Evolutionary conservation across 2,888 invertebrate species (phyloP), one percentile per base, ranked within the genome.

Genomic region (Diarsia dahlii): DNA sequence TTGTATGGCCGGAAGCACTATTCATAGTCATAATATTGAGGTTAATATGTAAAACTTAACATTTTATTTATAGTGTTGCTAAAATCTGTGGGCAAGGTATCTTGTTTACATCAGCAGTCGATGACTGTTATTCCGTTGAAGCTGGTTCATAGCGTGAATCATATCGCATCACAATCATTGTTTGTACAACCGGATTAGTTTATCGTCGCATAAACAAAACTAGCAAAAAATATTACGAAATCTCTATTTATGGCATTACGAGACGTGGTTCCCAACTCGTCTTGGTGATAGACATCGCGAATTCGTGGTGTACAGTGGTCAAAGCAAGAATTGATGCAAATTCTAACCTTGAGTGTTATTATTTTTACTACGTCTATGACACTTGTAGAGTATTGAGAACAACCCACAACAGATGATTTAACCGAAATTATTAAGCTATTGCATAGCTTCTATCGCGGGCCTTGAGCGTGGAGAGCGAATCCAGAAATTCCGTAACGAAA

Each of bases 81-180:
- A 81, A 85, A 84, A 86, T 78, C 67, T 74, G 84, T 46, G 70
- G 76, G 81, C 83, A 86, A 84, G 79, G 66, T 74, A 81, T 84
- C 79, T 87, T 89, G 88, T 90, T 90, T 90, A 89, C 87, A 79
- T 68, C 77, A 87, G 71, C 69, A 78, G 81, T 23, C 82, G 89
- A 90, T 91, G 90, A 91, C 86, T 92, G 88, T 88, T 83, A 83
- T 88, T 91, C 89, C 91, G 81, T 71, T 74, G 84, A 90, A 77
- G 82, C 83, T 89, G 83, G 84, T 81, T 89, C 86, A 81, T 82
- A 67, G 77, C 39, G 74, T 92, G 91, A 92, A 85, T 91, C 89
- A 90, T 87, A 84, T 87, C 85, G 80, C 69, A 84, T 85, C 82
- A 69, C 72, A 82, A 83, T 85, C 86, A 86, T 80, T 87, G 87